Evolutionary conservation across 1,140 invertebrate species (phyloP).

Genomic region (Cydia pomonella): DNA sequence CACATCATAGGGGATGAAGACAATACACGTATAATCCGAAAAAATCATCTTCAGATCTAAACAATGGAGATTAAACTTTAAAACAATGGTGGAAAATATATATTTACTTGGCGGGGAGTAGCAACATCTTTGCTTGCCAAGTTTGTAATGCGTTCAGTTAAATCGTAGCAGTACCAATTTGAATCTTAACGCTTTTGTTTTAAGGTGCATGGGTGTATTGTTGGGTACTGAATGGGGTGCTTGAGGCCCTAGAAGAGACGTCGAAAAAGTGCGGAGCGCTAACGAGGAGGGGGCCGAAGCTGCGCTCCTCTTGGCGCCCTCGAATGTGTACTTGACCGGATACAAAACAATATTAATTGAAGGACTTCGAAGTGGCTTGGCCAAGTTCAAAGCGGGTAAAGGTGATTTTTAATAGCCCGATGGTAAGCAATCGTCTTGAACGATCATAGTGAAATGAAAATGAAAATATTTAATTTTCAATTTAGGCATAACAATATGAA

Average conservation of each 20-base stretch:
- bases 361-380: neutral
- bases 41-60: slow-evolving; percentile 18
- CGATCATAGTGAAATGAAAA: too few relatives aligned
- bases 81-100: neutral
- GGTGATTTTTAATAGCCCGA: neutral
- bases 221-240: neutral
- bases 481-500: too few relatives aligned
- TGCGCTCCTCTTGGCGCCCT: neutral
- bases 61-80: slow-evolving; percentile 10
- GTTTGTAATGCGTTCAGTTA: neutral
- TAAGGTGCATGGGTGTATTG: neutral
- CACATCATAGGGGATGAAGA: slow-evolving; percentile 32
- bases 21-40: slow-evolving; percentile 30
- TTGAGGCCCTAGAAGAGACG: slow-evolving; percentile 19
- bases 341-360: slow-evolving; percentile 18
- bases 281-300: slow-evolving; percentile 23
- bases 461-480: too few relatives aligned
- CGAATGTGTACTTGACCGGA: slow-evolving; percentile 17
- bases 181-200: neutral
- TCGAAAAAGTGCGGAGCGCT: slow-evolving; percentile 30
- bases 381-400: neutral
- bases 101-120: neutral
- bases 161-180: neutral
- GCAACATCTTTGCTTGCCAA: neutral
- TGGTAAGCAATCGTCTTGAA: too few relatives aligned